Conservation (phyloP, 2,797 vertebrate species). For the Xiphorhynchus erythropygius region DNA sequence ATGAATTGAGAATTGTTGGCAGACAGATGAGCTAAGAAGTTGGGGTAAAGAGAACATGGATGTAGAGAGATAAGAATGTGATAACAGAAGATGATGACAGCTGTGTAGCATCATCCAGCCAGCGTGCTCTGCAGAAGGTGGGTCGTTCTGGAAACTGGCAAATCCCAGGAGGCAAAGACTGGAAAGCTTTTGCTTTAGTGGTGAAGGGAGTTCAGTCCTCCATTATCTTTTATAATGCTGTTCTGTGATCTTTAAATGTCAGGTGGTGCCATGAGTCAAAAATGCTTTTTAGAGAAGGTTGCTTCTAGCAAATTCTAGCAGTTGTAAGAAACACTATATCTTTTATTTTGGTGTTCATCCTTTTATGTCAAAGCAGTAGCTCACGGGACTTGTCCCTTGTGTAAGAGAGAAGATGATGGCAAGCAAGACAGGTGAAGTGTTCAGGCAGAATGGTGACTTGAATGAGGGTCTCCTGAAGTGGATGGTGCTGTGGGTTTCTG, state of each 20-base stretch:
- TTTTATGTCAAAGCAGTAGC: neutral
- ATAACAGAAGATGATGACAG: rapidly evolving
- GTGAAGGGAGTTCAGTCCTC: neutral
- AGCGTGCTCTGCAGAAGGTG: rapidly evolving
- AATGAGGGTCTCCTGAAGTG: neutral
- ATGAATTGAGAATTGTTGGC: neutral
- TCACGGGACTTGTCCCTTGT: neutral
- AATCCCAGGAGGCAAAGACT: neutral
- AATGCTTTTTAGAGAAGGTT: rapidly evolving
- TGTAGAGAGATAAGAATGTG: neutral
- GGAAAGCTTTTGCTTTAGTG: neutral
- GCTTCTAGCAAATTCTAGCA: neutral
- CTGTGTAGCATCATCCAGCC: neutral
- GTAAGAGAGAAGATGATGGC: neutral
- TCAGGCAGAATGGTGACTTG: neutral
- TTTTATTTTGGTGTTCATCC: neutral
- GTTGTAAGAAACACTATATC: neutral
- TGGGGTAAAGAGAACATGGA: neutral
- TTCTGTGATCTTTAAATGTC: neutral
- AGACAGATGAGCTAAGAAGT: neutral
- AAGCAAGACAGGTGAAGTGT: neutral
- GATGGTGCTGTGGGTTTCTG: neutral
- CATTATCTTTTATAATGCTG: rapidly evolving
- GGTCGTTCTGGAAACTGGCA: neutral
- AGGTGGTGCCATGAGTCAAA: neutral